These are phyloP conservation scores for Girardinichthys multiradiatus DNA, from an alignment of 2,113 vertebrate genomes.

Conservation along the genomic window DNA sequence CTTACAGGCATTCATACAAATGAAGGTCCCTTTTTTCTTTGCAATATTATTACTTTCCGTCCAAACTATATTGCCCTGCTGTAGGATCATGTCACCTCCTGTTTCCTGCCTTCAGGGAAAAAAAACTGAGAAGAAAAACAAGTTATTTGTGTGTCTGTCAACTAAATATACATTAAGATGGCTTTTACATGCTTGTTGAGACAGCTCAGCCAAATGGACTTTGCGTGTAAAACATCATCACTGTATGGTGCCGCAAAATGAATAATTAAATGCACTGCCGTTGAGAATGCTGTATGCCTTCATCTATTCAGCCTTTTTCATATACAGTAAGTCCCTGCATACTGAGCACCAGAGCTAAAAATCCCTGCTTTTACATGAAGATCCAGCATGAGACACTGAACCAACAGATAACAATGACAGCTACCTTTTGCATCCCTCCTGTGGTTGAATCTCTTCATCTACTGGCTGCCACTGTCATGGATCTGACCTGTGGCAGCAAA, in stretches of 20 bases:
- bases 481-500: constrained; percentile 18
- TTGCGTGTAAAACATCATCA: constrained; percentile 71
- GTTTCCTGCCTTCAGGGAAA: background rate
- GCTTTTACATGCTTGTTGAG: constrained; percentile 41
- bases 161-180: constrained; percentile 42
- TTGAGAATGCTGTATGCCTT: constrained; percentile 23
- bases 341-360: constrained; percentile 23
- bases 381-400: background rate
- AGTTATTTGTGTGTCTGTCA: constrained; percentile 18
- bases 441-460: background rate
- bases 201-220: constrained; percentile 60
- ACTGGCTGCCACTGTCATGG: background rate
- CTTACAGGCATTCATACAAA: constrained; percentile 12
- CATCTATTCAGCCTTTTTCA: constrained; percentile 25
- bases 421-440: background rate
- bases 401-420: background rate
- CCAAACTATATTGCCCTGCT: constrained; percentile 9
- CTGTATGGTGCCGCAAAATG: constrained; percentile 34
- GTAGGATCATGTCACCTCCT: constrained; percentile 13
- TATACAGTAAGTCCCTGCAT: background rate
- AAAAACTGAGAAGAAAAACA: constrained; percentile 24
- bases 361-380: constrained; percentile 14
- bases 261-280: constrained; percentile 54
- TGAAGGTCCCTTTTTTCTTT: constrained; percentile 19
- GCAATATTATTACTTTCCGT: constrained; percentile 25